Percentiles rank a stretch among this genome's conserved stretches.
Evolutionary conservation across 2,888 invertebrate species (phyloP).

Genomic region (Amitus sp.): DNA sequence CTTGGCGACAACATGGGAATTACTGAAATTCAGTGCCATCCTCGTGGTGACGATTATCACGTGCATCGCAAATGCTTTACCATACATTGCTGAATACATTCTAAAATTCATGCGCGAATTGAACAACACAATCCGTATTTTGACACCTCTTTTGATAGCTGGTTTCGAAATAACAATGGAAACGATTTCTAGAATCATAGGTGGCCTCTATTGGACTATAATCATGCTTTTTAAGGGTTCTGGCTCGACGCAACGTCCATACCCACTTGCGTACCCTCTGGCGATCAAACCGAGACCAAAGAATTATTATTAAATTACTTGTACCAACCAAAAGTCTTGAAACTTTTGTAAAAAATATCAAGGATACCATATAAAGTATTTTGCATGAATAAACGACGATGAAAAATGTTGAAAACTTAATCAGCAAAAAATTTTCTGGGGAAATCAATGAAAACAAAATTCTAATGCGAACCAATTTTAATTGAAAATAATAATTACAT

Average conservation of each 20-base stretch:
- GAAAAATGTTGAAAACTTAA: no score
- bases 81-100: slow-evolving; percentile 56
- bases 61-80: slow-evolving; percentile 48
- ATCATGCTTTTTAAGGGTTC: slow-evolving; percentile 50
- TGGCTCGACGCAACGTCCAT: slow-evolving; percentile 19
- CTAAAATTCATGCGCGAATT: slow-evolving; percentile 57
- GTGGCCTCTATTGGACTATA: slow-evolving; percentile 61
- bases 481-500: no score
- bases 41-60: slow-evolving; percentile 53
- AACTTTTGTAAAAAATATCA: no score
- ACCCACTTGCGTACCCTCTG: slow-evolving; percentile 14
- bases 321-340: background rate
- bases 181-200: slow-evolving; percentile 58
- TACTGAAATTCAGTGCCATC: slow-evolving; percentile 53
- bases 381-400: no score
- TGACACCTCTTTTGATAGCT: slow-evolving; percentile 59
- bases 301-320: slow-evolving; percentile 12
- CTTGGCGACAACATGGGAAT: slow-evolving; percentile 51
- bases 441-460: no score
- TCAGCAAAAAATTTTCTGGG: no score
- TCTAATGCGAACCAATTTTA: no score
- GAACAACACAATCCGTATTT: slow-evolving; percentile 49
- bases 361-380: no score
- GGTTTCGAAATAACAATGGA: no score
- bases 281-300: slow-evolving; percentile 7